These are phyloP conservation scores for Petrocephalus sullivani DNA, from an alignment of 2,797 vertebrate species.

Conservation along the genomic window DNA sequence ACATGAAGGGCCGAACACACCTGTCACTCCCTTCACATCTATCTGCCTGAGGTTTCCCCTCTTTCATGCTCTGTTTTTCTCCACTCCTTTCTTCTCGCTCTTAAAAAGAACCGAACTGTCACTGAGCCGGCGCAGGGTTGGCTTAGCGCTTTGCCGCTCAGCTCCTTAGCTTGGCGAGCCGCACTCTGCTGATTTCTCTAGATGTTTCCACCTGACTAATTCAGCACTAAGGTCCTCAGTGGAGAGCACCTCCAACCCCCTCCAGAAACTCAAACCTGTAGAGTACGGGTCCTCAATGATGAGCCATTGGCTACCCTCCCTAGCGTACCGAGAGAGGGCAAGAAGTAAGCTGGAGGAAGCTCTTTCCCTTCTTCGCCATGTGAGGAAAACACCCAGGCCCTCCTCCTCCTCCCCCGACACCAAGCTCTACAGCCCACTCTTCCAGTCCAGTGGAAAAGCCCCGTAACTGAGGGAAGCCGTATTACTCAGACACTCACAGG, in stretches of 20 bases:
- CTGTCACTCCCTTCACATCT: constrained; percentile 63
- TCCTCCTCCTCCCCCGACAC: background rate
- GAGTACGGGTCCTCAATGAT: background rate
- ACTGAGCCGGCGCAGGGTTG: background rate
- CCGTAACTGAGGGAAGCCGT: constrained; percentile 59
- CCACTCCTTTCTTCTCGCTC: constrained; percentile 20
- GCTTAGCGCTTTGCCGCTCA: background rate
- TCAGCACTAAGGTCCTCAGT: background rate
- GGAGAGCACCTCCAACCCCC: background rate
- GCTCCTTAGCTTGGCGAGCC: background rate
- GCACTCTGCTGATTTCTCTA: background rate
- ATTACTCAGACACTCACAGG: constrained; percentile 57
- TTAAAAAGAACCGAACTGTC: constrained; percentile 15
- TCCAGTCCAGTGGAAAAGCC: constrained; percentile 50
- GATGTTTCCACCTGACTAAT: background rate
- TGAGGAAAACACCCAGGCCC: background rate
- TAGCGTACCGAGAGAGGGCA: background rate
- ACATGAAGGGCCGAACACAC: constrained; percentile 72
- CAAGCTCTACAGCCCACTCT: background rate
- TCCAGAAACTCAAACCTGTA: background rate
- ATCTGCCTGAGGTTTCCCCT: constrained; percentile 64
- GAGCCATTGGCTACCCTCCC: background rate
- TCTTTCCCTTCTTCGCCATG: background rate
- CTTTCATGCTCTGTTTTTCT: constrained; percentile 31
- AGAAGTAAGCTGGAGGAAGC: background rate